These are phyloP conservation scores for Peromyscus polionotus DNA, from an alignment of 2,113 vertebrate species.

Conservation along the genomic window DNA sequence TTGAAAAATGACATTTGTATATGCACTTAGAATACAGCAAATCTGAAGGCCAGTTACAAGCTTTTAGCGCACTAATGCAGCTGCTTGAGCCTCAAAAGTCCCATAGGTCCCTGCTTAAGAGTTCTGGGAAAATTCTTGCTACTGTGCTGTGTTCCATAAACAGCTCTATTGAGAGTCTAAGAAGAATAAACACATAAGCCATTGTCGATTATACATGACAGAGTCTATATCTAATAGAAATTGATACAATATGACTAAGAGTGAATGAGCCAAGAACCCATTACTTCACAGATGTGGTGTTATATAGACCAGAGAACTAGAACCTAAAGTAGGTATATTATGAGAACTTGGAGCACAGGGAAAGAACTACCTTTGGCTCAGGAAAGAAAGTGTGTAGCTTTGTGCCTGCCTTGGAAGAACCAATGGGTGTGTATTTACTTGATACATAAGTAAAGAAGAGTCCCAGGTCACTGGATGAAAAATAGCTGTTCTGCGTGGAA, in stretches of 20 bases:
- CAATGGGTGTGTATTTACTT: not conserved
- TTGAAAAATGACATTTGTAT: not conserved
- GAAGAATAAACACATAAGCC: not conserved
- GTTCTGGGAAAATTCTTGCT: not conserved
- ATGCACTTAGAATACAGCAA: not conserved
- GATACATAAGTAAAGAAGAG: not conserved
- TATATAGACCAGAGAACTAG: not conserved
- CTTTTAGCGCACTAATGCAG: not conserved
- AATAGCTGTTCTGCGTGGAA: not conserved
- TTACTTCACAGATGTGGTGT: not conserved
- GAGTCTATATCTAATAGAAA: not conserved
- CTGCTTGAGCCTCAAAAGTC: not conserved
- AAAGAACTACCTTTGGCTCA: not conserved
- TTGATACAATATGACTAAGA: not conserved
- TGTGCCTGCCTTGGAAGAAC: not conserved
- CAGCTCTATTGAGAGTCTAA: not conserved
- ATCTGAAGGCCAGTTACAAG: not conserved
- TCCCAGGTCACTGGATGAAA: constrained; percentile 29
- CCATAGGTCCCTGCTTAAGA: not conserved
- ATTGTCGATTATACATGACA: not conserved
- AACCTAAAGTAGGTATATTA: not conserved
- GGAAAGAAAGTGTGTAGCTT: not conserved
- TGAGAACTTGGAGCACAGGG: not conserved
- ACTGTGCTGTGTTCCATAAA: not conserved
- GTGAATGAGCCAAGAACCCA: not conserved